Percentiles rank a stretch among this genome's conserved stretches.
These are phyloP conservation scores for Amblyopsis hoosieri DNA, from an alignment of 2,797 vertebrate species.

Conservation along the genomic window DNA sequence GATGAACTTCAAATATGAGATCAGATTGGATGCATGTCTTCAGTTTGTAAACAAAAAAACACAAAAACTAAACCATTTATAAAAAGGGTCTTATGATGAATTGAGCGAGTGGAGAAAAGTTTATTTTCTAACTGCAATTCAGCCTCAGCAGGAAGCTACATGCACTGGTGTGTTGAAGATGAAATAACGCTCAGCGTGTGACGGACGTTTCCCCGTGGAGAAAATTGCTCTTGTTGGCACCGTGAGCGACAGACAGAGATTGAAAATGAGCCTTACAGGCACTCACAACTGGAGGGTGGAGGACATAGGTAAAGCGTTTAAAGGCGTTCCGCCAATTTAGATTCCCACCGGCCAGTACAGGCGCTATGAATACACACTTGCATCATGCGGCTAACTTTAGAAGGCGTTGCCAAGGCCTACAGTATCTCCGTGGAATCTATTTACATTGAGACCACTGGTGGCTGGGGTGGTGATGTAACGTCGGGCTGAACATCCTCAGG, in stretches of 20 bases:
- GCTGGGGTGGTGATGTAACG: slow-evolving; percentile 64
- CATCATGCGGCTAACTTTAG: slow-evolving; percentile 3
- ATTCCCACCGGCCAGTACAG: background rate
- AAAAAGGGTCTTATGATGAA: no score
- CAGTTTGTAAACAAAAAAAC: background rate
- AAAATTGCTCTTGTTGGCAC: slow-evolving; percentile 50
- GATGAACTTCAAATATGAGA: no score
- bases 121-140: background rate
- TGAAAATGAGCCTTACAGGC: slow-evolving; percentile 35
- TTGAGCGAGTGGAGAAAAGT: no score
- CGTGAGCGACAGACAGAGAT: slow-evolving; percentile 22
- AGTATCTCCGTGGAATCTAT: slow-evolving; percentile 25
- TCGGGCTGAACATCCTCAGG: slow-evolving; percentile 43
- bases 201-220: slow-evolving; percentile 37
- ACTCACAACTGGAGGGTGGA: slow-evolving; percentile 19
- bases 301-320: slow-evolving; percentile 9
- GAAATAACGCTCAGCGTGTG: slow-evolving; percentile 43
- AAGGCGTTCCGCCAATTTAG: background rate
- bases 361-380: background rate
- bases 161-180: slow-evolving; percentile 44
- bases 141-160: background rate
- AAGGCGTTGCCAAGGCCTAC: slow-evolving; percentile 16
- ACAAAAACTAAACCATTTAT: no score
- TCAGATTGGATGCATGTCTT: background rate
- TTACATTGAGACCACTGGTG: slow-evolving; percentile 46